phyloP scores from a whole-genome alignment of 2,797 vertebrate genomes.

The Crossoptilon crossoptilon region DNA sequence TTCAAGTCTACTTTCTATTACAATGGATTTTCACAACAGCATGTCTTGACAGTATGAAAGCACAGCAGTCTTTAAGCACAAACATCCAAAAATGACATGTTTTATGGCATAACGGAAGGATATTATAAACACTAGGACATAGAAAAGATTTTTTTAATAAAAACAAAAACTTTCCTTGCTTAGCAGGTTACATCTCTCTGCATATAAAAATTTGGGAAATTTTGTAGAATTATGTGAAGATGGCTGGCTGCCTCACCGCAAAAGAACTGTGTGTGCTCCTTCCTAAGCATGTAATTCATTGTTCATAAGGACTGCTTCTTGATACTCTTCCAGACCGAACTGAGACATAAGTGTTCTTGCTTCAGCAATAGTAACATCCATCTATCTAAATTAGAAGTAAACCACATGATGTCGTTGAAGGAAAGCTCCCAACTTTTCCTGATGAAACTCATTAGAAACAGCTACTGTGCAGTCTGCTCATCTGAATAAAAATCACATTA shows the following conservation, averaged over 20 bases:
- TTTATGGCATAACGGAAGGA: not conserved
- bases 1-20: not conserved
- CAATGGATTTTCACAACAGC: constrained; percentile 12
- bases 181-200: not conserved
- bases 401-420: not conserved
- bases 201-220: not conserved
- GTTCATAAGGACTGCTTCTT: not conserved
- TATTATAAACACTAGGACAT: not conserved
- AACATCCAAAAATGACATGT: not conserved
- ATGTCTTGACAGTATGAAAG: not conserved
- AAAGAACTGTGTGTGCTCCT: not conserved
- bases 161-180: not conserved
- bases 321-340: not conserved
- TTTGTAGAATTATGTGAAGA: not conserved
- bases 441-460: not conserved
- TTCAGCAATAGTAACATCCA: not conserved
- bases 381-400: constrained; percentile 8
- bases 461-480: not conserved
- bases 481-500: not conserved
- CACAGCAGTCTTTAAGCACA: not conserved
- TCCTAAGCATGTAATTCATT: not conserved
- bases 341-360: not conserved
- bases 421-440: not conserved
- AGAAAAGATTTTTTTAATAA: not conserved
- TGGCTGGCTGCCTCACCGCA: not conserved